Base-by-base conservation (phyloP, 2,888 invertebrate genomes). In the Ariolimax columbianus region DNA sequence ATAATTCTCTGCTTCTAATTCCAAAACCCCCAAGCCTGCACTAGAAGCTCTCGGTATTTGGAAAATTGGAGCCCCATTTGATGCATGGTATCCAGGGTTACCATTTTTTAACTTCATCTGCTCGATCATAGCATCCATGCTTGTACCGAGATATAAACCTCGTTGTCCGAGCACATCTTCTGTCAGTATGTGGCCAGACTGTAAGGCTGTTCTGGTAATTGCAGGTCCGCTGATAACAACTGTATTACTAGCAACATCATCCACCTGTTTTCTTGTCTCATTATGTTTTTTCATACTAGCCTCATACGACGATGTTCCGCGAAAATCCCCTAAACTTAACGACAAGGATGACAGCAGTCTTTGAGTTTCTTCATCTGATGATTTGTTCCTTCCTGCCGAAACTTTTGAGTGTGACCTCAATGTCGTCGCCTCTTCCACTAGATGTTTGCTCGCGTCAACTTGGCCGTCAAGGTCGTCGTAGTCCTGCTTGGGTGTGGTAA, bases 251-350 rank as follows among this genome's bases (percentile, higher is more conserved):
- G 11, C 47, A 47, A 47, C n/a, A 14, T 47, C 26, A 14, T 3
- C 30, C 14, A 30, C 30, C 9, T 17, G 0, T 4, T 9, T 47
- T 30, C 73, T 47, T 23, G 9, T 26, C 14, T 75, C 73, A 7
- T 30, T 7, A 7, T 59, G 36, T 19, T 19, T 36, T 55, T 33
- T 77, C 33, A 36, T 26, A 26, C 38, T 43, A 23, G 55, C 66
- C 36, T 81, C 81, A 51, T 81, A 81, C 0, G 81, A 81, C 7
- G 47, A 36, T 51, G 81, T 81, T 4, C 81, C 81, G 1, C 26
- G 47, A 51, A 81, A 81, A 0, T 38, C 72, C 0, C 81, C 81
- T 33, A 81, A 43, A 36, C 68, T 68, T 26, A 81, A 26, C 19
- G 81, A 51, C 79, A 79, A 33, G 1, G 79, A 79, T 6, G 70